Evolutionary conservation across 64 coral and sea anemone genomes (phyloP), one percentile per base, ranked within the genome.

Genomic region (Orbicella faveolata): DNA sequence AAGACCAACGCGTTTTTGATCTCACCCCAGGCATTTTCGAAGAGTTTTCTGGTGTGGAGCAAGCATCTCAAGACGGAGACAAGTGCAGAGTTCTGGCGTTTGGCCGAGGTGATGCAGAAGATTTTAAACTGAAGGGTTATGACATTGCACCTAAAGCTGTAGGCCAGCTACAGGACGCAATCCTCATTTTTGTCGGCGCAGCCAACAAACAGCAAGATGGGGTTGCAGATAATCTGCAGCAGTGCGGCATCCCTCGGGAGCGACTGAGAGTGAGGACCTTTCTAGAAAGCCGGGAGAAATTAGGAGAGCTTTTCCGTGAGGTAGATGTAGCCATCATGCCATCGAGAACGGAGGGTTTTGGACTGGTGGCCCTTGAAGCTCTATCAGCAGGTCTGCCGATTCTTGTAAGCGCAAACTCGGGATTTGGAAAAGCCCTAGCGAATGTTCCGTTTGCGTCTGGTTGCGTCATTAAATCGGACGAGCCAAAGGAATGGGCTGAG

Each of bases 71-170:
- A 73, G 33, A 54, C 1, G 41, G 37, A 55, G 72, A 8, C 3
- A 87, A 52, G 23, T 87, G 20, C 23, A 3, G 72, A 41, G 63
- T 87, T 52, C 52, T 87, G 11, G 11, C 52, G 51, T 57, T 87
- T 74, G 41, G 65, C 18, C 83, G 64, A 19, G 66, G 83, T 8
- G 64, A 48, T 51, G 20, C 25, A 11, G 83, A 87, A 87, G 83
- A 87, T 34, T 73, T 87, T 2, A 1, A 26, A 0, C 30, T 87
- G 21, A 87, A 87, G 30, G 83, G 83, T 37, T 73, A 25, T 87
- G 83, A 87, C 37, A 16, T 87, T n/a, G 83, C 83, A 15, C 66
- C 65, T 7, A 87, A 87, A 2, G 83, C 83, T 39, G 83, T 87
- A 6, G 36, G 26, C 17, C 23, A 54, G 36, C 83, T 87, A 9